Conservation (phyloP, 2,113 vertebrate species). For the Dermatemys mawii region DNA sequence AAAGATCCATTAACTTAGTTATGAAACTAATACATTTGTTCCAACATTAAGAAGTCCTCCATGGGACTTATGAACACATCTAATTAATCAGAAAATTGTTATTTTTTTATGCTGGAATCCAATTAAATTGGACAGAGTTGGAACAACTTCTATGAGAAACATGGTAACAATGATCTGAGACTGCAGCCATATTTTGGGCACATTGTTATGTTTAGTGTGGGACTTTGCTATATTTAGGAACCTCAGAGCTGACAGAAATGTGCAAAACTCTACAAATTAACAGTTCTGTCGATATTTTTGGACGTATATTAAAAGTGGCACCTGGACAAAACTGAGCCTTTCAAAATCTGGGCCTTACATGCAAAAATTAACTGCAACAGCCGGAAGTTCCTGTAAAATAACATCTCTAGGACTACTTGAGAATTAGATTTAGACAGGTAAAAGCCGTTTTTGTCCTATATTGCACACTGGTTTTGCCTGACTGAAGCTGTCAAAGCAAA, state of each 20-base stretch:
- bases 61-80: not conserved
- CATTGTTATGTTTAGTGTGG: not conserved
- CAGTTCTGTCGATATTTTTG: not conserved
- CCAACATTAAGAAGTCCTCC: not conserved
- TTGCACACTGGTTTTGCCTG: not conserved
- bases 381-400: not conserved
- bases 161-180: not conserved
- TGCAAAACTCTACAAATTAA: not conserved
- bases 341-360: not conserved
- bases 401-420: not conserved
- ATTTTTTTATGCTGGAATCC: not conserved
- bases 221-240: not conserved
- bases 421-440: not conserved
- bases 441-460: not conserved
- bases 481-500: not conserved
- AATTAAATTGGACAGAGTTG: not conserved
- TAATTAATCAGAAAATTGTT: not conserved
- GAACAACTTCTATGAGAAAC: not conserved
- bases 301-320: not conserved
- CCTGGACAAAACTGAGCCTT: not conserved
- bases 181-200: not conserved
- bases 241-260: not conserved
- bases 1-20: conserved; percentile 4
- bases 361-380: not conserved
- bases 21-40: conserved; percentile 14